Conservation (phyloP, 2,888 invertebrate genomes). For the Phyto melanocephala region DNA sequence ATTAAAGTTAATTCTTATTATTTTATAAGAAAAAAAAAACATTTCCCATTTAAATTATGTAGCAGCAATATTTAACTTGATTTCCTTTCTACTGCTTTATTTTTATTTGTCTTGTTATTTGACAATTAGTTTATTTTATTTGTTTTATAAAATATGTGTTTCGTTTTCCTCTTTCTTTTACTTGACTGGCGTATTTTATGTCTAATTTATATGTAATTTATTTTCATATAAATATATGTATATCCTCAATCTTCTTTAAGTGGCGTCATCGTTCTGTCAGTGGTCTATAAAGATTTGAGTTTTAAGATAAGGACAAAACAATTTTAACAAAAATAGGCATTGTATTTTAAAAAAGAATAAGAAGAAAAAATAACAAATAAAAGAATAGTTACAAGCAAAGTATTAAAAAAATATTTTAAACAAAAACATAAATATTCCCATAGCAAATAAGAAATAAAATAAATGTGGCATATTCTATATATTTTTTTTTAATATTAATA, state of each 20-base stretch:
- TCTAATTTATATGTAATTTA: slow-evolving; percentile 54
- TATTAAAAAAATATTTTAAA: not conserved
- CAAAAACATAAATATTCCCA: slow-evolving; percentile 3
- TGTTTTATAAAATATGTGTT: slow-evolving; percentile 21
- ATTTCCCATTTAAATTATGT: not conserved
- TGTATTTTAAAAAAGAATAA: not conserved
- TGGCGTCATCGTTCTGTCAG: slow-evolving; percentile 48
- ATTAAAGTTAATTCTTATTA: not conserved
- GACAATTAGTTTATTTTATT: slow-evolving; percentile 3
- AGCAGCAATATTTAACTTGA: not conserved
- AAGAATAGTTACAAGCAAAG: too few species aligned
- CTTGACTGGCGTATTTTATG: slow-evolving; percentile 24
- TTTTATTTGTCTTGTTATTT: not conserved
- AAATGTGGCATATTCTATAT: too few species aligned
- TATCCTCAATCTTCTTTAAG: not conserved
- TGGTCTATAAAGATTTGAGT: slow-evolving; percentile 47
- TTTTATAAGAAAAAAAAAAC: too few species aligned
- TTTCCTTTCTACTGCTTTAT: not conserved
- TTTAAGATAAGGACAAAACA: slow-evolving; percentile 30
- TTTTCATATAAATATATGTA: too few species aligned
- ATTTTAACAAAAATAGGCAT: too few species aligned
- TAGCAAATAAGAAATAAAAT: not conserved
- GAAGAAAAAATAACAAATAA: not conserved
- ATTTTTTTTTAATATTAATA: too few species aligned
- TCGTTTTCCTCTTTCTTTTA: not conserved